Evolutionary conservation across 2,113 vertebrate species (phyloP), one percentile per base, ranked within the genome.

Genomic region (Eclectus roratus): DNA sequence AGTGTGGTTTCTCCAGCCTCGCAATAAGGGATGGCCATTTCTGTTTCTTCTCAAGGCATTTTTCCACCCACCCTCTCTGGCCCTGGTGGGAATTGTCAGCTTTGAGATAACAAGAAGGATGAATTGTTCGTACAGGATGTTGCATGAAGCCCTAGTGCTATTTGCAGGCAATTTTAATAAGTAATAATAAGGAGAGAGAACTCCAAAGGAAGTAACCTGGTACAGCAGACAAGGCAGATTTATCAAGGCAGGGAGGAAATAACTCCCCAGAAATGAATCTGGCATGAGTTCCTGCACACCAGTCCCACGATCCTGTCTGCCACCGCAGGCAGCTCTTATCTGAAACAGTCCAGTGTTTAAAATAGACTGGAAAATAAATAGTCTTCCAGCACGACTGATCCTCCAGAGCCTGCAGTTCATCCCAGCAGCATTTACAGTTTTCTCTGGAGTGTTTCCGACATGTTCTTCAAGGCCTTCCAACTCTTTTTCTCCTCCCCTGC

Each of bases 301-400:
- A 98, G 96, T 98, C 97, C 97, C 97, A 98, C 97, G 97, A 97
- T 97, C 98, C 96, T 97, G 96, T 97, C 97, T 97, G 97, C 97
- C 96, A 98, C 98, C 89, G 90, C 96, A 98, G 96, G 96, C 97
- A 97, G 83, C 90, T 95, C 97, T 98, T 98, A 98, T 98, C 98
- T 98, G 96, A 95, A 96, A 96, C 97, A 97, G 97, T 96, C 97
- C 97, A 95, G 95, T 96, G 97, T 98, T 97, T 97, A 97, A 97
- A 97, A 98, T 98, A 98, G 97, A 97, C 97, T 97, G 95, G 93
- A 97, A 97, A 97, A 97, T 97, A 98, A 97, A 97, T 97, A 97
- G 93, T 96, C 91, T 97, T 97, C 91, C 91, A 97, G 91, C n/a
- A 25, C 72, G 44, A 95, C 96, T 96, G 97, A 97, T 97, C 96